These are phyloP conservation scores for Laothoe populi DNA, from an alignment of 2,888 invertebrate species.

Conservation along the genomic window DNA sequence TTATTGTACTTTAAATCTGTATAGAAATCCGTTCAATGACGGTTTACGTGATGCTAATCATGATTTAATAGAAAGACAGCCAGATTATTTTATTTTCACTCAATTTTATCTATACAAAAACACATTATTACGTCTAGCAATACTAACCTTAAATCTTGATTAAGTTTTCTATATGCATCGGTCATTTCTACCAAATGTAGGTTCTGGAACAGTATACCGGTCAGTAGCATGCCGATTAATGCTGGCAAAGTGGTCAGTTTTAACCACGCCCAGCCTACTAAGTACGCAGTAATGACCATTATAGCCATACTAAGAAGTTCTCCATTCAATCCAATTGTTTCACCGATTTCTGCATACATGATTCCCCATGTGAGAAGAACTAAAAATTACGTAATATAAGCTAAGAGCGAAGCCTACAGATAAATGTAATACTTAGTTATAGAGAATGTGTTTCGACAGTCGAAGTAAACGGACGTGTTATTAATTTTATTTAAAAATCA, in stretches of 20 bases:
- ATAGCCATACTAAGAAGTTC: constrained; percentile 88
- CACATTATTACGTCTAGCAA: neutral
- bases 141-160: constrained; percentile 87
- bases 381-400: constrained; percentile 37
- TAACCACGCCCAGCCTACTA: constrained; percentile 88
- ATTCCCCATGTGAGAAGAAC: constrained; percentile 88
- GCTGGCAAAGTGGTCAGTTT: constrained; percentile 89
- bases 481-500: too few relatives aligned
- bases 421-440: too few relatives aligned
- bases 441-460: too few relatives aligned
- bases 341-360: constrained; percentile 86
- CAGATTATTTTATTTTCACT: too few relatives aligned
- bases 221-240: constrained; percentile 90
- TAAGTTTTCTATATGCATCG: constrained; percentile 85
- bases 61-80: too few relatives aligned
- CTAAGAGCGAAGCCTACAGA: too few relatives aligned
- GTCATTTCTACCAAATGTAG: constrained; percentile 86
- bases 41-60: too few relatives aligned
- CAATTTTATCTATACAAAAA: too few relatives aligned
- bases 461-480: too few relatives aligned
- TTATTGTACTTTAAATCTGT: too few relatives aligned
- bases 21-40: too few relatives aligned
- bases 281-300: constrained; percentile 87
- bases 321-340: constrained; percentile 86
- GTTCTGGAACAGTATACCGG: constrained; percentile 89